phyloP scores from a whole-genome alignment of 2,113 vertebrate species.

The Actenoides hombroni region DNA sequence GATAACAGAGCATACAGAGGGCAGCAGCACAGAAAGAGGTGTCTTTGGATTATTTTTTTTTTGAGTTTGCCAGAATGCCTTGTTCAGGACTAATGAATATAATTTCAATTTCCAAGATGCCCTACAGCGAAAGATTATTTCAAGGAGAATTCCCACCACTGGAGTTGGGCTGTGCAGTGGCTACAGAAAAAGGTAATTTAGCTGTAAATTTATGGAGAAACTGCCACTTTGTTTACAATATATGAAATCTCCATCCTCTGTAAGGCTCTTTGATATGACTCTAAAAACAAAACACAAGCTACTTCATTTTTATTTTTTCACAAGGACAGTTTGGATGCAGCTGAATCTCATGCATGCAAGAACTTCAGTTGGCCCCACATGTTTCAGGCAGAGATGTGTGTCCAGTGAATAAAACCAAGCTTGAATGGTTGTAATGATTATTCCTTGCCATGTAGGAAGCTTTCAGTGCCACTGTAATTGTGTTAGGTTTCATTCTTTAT shows the following conservation, averaged over 20 bases:
- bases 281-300: not conserved
- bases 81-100: not conserved
- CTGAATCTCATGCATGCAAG: not conserved
- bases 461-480: not conserved
- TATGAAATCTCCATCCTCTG: not conserved
- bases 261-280: not conserved
- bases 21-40: not conserved
- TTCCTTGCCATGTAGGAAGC: not conserved
- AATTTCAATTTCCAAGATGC: conserved; percentile 79
- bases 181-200: conserved; percentile 91
- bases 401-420: not conserved
- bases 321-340: not conserved
- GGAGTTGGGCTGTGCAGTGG: conserved; percentile 99
- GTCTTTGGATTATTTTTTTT: not conserved
- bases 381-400: not conserved
- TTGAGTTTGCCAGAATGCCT: not conserved
- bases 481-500: not conserved
- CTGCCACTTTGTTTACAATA: not conserved
- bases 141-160: conserved; percentile 95
- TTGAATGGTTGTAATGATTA: not conserved
- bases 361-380: not conserved
- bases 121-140: conserved; percentile 97
- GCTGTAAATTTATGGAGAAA: not conserved
- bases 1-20: not conserved
- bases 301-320: not conserved